Evolutionary conservation across 2,888 invertebrate genomes (phyloP), one percentile per base, ranked within the genome.

Genomic region (Eurois occulta): DNA sequence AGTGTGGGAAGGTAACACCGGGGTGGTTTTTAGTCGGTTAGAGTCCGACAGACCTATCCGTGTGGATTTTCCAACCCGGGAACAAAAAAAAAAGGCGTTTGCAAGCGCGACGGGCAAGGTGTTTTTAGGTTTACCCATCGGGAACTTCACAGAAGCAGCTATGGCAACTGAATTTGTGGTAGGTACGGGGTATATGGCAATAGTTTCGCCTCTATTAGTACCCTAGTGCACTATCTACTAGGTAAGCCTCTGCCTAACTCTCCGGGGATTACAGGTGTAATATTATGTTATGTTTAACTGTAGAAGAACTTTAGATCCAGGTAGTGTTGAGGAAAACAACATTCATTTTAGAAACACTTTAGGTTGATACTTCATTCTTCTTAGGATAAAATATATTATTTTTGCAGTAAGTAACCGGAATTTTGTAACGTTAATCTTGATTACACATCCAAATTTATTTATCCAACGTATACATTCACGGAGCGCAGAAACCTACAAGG

Each of bases 351-450:
- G 24, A 35, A 35, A 24, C 35, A 66, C 48, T 35, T 65, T 55
- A 38, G 2, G 6, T n/a, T 38, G 13, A 41, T 41, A 41, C 16
- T 69, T 21, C 2, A 55, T 41, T 65, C 21, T 32, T 41, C n/a
- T 46, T 4, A 8, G 5, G 16, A 32, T 18, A 16, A 11, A 46
- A 32, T 35, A 16, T 55, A n/a, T 58, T 58, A 46, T 32, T 68
- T 78, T 46, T 7, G 28, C 24, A 32, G 35, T 35, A 74, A 71
- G 41, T 41, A 71, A 60, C 35, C 43, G 16, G 43, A 35, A n/a
- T 41, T 68, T 55, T n/a, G 41, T 46, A 43, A 35, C 16, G 60
- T 66, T 69, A 60, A 83, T 84, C 69, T 80, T 75, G 72, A 84
- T 75, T 60, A 4, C 52, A 46, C 52, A 68, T 65, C 32, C 72